phyloP scores from a whole-genome alignment of 2,113 vertebrate genomes.

The Pterophyllum scalare region DNA sequence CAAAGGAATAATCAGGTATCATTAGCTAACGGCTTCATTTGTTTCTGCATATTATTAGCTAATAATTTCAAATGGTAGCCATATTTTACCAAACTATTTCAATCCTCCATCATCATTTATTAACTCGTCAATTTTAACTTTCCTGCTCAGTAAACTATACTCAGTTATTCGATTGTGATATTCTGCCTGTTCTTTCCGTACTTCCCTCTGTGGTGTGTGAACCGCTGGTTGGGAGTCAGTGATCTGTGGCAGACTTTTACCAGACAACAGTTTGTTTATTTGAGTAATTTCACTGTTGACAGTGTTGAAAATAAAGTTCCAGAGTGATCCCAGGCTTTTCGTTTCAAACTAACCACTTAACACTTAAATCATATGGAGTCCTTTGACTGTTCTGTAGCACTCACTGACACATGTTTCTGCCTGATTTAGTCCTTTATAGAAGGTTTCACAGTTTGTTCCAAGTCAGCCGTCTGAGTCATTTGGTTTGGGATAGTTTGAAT shows the following conservation, averaged over 20 bases:
- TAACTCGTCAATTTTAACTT: background rate
- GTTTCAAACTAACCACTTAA: background rate
- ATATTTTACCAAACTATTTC: background rate
- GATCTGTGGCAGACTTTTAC: background rate
- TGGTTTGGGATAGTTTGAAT: background rate
- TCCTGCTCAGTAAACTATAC: background rate
- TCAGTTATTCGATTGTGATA: background rate
- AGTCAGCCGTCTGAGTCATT: constrained; percentile 9
- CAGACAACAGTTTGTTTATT: background rate
- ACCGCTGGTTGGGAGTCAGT: background rate
- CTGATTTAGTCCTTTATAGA: background rate
- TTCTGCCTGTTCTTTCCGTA: background rate
- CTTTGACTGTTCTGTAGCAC: background rate
- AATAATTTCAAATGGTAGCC: background rate
- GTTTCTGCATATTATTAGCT: background rate
- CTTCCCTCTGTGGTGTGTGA: background rate
- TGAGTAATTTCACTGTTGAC: background rate
- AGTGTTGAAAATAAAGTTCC: background rate
- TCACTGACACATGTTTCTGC: background rate
- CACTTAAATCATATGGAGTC: background rate
- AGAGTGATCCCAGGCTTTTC: background rate
- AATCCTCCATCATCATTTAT: background rate
- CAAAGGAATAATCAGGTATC: background rate
- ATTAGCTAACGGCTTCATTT: background rate
- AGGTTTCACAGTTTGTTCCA: constrained; percentile 42